Evolutionary conservation across 2,888 invertebrate genomes (phyloP).

Genomic region (Belgica antarctica): DNA sequence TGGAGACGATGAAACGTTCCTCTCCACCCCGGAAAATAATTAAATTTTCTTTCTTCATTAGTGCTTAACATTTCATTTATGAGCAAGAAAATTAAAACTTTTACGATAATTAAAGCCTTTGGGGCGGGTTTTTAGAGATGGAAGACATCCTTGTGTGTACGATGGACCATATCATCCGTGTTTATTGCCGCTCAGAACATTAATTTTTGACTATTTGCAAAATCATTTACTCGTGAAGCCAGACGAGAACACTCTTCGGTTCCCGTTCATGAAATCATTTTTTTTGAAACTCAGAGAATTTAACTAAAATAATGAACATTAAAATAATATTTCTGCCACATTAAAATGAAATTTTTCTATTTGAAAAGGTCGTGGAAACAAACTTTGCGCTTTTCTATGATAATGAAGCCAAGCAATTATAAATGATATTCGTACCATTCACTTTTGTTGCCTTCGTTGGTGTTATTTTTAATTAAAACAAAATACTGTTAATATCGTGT

Average conservation of each 20-base stretch:
- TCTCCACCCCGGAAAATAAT: constrained; percentile 21
- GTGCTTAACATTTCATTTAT: neutral
- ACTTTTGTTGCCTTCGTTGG: neutral
- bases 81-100: constrained; percentile 14
- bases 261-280: no score
- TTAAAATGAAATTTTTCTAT: constrained; percentile 42
- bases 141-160: neutral
- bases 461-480: constrained; percentile 38
- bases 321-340: constrained; percentile 44
- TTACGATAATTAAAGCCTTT: constrained; percentile 15
- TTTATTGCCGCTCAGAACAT: constrained; percentile 30
- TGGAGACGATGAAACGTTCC: neutral
- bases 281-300: no score
- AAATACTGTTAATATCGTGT: constrained; percentile 37
- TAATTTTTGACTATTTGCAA: constrained; percentile 26
- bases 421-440: constrained; percentile 17
- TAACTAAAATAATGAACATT: constrained; percentile 41
- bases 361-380: neutral
- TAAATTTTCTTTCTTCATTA: constrained; percentile 34
- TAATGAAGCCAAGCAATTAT: constrained; percentile 40
- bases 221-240: neutral
- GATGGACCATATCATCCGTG: constrained; percentile 24
- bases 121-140: constrained; percentile 3
- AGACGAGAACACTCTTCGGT: neutral
- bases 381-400: neutral